Percentiles rank a stretch among this genome's conserved stretches.
Evolutionary conservation across 2,888 invertebrate species (phyloP).

Genomic region (Dione vanillae): DNA sequence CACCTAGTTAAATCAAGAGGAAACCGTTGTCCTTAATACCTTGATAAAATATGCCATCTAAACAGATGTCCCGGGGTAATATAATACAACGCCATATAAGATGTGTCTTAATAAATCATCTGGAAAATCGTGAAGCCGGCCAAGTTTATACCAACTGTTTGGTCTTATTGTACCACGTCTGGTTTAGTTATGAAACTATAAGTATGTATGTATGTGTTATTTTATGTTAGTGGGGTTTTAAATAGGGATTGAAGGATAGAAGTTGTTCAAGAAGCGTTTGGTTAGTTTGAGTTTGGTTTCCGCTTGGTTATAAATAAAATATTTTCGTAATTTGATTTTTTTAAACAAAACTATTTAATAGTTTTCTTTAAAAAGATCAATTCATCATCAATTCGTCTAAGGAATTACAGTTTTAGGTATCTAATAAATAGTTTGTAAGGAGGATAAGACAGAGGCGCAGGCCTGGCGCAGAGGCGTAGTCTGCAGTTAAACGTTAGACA

Average conservation of each 20-base stretch:
- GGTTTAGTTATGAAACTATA: neutral
- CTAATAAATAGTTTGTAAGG: too few relatives aligned
- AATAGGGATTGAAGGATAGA: too few relatives aligned
- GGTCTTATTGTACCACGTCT: neutral
- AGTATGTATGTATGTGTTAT: neutral
- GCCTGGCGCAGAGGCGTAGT: neutral
- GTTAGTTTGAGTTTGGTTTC: neutral
- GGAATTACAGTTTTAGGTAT: too few relatives aligned
- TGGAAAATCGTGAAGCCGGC: slow-evolving; percentile 44
- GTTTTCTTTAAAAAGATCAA: too few relatives aligned
- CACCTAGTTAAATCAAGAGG: slow-evolving; percentile 26
- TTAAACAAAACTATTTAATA: too few relatives aligned
- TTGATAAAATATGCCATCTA: neutral
- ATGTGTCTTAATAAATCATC: slow-evolving; percentile 37
- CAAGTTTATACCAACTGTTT: slow-evolving; percentile 36
- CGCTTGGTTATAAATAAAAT: too few relatives aligned
- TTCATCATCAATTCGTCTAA: too few relatives aligned
- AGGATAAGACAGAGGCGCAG: too few relatives aligned
- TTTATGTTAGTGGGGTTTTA: neutral
- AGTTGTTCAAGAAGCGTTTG: too few relatives aligned
- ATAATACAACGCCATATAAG: slow-evolving; percentile 37
- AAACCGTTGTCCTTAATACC: neutral
- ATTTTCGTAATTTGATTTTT: too few relatives aligned
- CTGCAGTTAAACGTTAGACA: neutral
- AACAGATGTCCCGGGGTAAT: slow-evolving; percentile 41